These are phyloP conservation scores for Entomobrya proxima DNA, from an alignment of 2,888 invertebrate species.

Conservation along the genomic window DNA sequence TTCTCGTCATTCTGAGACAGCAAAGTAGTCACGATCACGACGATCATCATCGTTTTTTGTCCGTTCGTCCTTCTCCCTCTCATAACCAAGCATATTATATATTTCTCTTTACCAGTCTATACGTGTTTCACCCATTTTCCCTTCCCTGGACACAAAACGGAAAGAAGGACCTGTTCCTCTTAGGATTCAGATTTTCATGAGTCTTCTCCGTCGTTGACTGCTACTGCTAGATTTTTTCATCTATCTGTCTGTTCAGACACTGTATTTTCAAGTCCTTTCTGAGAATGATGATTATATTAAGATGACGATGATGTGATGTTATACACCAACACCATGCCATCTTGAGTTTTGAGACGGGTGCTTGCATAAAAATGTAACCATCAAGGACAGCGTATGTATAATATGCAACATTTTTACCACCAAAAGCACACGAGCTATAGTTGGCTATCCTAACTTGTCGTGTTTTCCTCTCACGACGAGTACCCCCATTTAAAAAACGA, in stretches of 20 bases:
- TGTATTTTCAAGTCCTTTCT: neutral
- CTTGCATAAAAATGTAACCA: slow-evolving; percentile 25
- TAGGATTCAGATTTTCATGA: slow-evolving; percentile 10
- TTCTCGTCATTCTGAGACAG: neutral
- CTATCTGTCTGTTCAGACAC: neutral
- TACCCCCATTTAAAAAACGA: slow-evolving; percentile 8
- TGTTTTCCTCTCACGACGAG: neutral
- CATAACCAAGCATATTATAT: slow-evolving; percentile 1
- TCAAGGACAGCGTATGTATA: neutral
- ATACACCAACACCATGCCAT: neutral
- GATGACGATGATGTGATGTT: neutral
- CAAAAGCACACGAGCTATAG: neutral
- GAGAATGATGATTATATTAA: slow-evolving; percentile 23
- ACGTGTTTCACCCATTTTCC: slow-evolving; percentile 1
- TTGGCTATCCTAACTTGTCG: neutral
- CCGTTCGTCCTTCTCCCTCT: neutral
- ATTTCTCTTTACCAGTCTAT: neutral
- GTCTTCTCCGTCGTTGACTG: neutral
- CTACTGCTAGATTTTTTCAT: slow-evolving; percentile 1
- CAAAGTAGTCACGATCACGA: neutral
- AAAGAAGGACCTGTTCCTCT: neutral
- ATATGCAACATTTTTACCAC: slow-evolving; percentile 17
- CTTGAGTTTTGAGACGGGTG: neutral
- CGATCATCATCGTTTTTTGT: neutral
- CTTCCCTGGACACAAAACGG: neutral